Percentiles rank a stretch among this genome's conserved stretches.
These are phyloP conservation scores for Acrocephalus scirpaceus DNA, from an alignment of 2,797 vertebrate species.

Conservation along the genomic window DNA sequence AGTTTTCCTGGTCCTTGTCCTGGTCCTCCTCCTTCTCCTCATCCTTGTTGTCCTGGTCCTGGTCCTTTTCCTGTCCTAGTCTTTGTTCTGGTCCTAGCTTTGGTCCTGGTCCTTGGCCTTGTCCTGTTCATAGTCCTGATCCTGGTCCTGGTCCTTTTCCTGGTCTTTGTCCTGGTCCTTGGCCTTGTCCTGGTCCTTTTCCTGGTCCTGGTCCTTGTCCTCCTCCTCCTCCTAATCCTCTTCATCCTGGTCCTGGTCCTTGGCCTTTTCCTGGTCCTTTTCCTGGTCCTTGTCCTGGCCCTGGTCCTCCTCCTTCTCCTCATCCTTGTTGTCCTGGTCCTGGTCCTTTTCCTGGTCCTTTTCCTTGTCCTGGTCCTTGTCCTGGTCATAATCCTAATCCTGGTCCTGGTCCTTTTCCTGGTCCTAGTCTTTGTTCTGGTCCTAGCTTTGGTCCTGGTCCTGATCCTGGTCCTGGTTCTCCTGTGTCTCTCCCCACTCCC, in stretches of 20 bases:
- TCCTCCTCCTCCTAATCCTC: too few species aligned
- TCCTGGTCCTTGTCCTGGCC: not conserved
- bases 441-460: too few species aligned
- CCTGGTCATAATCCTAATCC: not conserved
- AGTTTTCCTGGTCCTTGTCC: too few species aligned
- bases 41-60: too few species aligned
- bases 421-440: accelerated
- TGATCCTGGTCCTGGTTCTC: not conserved
- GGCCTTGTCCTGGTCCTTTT: not conserved
- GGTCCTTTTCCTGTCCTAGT: too few species aligned
- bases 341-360: too few species aligned
- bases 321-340: accelerated
- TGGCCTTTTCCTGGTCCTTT: accelerated
- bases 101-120: not conserved
- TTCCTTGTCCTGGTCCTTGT: not conserved
- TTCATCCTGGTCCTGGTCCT: not conserved
- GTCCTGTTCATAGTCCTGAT: accelerated
- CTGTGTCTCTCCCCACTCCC: not conserved
- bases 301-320: not conserved
- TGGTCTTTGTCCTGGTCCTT: too few species aligned
- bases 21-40: not conserved
- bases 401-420: too few species aligned
- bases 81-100: too few species aligned
- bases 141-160: too few species aligned
- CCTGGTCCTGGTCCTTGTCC: too few species aligned